Percentiles rank a stretch among this genome's conserved stretches.
phyloP scores from a whole-genome alignment of 2,888 invertebrate species.

The Xylota segnis region DNA sequence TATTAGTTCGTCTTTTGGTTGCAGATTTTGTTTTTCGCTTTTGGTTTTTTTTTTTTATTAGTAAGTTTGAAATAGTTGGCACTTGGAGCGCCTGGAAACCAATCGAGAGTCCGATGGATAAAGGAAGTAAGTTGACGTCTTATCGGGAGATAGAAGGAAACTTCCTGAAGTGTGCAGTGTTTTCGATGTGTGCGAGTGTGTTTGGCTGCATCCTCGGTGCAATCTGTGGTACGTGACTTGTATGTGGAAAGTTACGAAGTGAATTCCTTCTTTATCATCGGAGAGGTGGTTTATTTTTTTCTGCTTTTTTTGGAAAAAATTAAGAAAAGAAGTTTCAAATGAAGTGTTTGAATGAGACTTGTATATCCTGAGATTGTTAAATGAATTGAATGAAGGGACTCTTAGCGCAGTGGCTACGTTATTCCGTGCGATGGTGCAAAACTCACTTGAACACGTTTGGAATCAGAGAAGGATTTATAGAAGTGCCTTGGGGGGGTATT shows the following conservation, averaged over 20 bases:
- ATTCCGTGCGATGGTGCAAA: background rate
- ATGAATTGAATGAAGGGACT: constrained; percentile 20
- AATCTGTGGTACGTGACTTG: constrained; percentile 65
- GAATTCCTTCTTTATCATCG: constrained; percentile 38
- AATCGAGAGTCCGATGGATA: constrained; percentile 51
- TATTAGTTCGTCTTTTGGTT: constrained; percentile 51
- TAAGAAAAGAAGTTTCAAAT: constrained; percentile 48
- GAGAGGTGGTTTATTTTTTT: constrained; percentile 11
- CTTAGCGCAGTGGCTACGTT: background rate
- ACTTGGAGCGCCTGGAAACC: constrained; percentile 43
- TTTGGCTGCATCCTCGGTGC: constrained; percentile 53
- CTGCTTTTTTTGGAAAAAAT: constrained; percentile 4
- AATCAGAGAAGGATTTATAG: background rate
- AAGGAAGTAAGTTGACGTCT: constrained; percentile 58
- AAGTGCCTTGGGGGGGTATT: too few species aligned
- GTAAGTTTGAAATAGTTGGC: constrained; percentile 60
- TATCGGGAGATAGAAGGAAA: constrained; percentile 32
- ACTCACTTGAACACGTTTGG: constrained; percentile 18
- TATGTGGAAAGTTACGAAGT: constrained; percentile 39
- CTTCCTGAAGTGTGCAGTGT: background rate
- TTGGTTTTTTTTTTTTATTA: constrained; percentile 42
- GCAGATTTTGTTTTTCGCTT: background rate
- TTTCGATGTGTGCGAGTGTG: constrained; percentile 1
- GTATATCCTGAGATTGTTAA: constrained; percentile 26
- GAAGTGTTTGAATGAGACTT: constrained; percentile 34